These are phyloP conservation scores for Saccostrea echinata DNA, from an alignment of 1,140 invertebrate genomes.

Conservation along the genomic window DNA sequence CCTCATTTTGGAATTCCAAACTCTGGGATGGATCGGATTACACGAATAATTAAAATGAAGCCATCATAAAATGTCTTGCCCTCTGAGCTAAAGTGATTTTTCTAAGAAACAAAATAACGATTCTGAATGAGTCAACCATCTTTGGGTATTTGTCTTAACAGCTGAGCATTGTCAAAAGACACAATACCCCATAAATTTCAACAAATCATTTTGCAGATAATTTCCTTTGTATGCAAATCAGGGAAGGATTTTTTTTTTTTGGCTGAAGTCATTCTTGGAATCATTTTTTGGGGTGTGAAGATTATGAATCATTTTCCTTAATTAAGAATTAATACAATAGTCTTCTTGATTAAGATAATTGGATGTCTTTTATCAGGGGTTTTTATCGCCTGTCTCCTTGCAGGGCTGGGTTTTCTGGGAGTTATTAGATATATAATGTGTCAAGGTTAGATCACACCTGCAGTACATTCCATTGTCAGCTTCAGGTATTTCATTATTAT, in stretches of 20 bases:
- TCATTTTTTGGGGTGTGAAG: neutral
- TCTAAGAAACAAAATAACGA: constrained; percentile 2
- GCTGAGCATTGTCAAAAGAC: constrained; percentile 37
- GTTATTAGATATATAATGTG: neutral
- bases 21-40: neutral
- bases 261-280: neutral
- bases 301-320: constrained; percentile 34
- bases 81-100: constrained; percentile 20
- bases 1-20: neutral
- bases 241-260: neutral
- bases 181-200: constrained; percentile 42
- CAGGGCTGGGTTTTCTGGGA: neutral
- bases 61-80: neutral
- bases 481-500: neutral
- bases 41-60: constrained; percentile 34
- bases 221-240: constrained; percentile 44
- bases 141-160: constrained; percentile 37
- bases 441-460: neutral
- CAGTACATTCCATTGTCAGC: neutral
- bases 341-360: constrained; percentile 33
- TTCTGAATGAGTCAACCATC: constrained; percentile 2
- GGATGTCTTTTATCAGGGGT: neutral
- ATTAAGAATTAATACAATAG: constrained; percentile 23
- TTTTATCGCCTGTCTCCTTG: neutral
- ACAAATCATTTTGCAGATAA: constrained; percentile 32